Evolutionary conservation across 2,113 vertebrate species (phyloP).

Genomic region (Oceanodroma tethys): DNA sequence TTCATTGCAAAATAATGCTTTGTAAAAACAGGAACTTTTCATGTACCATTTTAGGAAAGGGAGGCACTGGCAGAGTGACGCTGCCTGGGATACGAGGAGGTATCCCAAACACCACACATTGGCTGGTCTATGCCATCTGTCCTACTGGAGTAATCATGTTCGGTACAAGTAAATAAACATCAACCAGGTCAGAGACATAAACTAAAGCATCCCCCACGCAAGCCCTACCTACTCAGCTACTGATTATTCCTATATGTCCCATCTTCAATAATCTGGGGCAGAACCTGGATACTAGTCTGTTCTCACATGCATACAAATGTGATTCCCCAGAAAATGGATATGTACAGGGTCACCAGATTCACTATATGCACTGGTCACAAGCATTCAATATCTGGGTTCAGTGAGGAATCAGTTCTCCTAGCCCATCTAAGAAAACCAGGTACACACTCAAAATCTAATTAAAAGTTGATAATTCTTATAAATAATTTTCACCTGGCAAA

Average conservation of each 20-base stretch:
- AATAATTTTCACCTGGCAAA: neutral
- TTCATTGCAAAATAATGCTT: neutral
- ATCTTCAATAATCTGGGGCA: neutral
- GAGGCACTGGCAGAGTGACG: neutral
- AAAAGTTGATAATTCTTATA: neutral
- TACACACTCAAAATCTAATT: neutral
- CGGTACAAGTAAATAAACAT: neutral
- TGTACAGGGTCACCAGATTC: neutral
- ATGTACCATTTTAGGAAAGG: neutral
- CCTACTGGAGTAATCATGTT: neutral
- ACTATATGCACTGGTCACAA: neutral
- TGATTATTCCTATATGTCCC: neutral
- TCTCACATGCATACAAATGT: neutral
- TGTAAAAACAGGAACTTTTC: neutral
- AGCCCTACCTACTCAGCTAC: neutral
- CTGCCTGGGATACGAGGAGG: neutral
- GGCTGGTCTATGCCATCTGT: neutral
- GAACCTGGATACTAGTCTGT: neutral
- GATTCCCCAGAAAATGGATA: neutral
- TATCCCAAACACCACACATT: neutral
- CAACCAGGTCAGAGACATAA: neutral
- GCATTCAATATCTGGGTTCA: neutral
- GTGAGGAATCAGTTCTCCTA: neutral
- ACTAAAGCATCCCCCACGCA: neutral
- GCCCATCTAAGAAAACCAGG: neutral